Conservation (phyloP, 2,888 invertebrate genomes). For the Lepidochitona cinerea region DNA sequence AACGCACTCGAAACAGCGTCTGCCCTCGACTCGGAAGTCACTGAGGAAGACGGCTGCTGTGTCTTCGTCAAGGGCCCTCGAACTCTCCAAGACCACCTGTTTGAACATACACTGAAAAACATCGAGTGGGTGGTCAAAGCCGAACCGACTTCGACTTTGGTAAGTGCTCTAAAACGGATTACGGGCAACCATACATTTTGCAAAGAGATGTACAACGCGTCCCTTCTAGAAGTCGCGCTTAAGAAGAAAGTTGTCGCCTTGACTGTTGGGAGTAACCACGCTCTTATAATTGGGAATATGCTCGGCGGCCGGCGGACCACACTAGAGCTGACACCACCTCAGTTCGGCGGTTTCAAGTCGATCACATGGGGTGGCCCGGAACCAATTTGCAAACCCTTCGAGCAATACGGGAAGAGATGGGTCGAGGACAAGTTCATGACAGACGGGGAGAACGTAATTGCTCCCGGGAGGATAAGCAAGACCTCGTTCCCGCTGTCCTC, state of each 20-base stretch:
- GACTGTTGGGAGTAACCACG: background rate
- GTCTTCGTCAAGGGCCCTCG: background rate
- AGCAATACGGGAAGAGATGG: background rate
- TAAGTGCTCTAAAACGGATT: background rate
- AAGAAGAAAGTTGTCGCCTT: background rate
- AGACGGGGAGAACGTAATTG: background rate
- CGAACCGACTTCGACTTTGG: background rate
- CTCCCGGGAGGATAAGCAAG: background rate
- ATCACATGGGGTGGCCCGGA: background rate
- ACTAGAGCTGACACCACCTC: background rate
- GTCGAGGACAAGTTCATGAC: background rate
- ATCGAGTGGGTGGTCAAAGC: background rate
- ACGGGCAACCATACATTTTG: background rate
- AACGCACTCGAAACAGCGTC: no score
- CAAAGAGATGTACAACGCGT: background rate
- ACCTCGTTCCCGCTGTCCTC: background rate
- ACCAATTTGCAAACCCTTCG: background rate
- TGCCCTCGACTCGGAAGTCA: no score
- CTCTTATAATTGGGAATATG: background rate
- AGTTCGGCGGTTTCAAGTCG: background rate
- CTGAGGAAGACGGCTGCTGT: background rate
- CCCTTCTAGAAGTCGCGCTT: background rate
- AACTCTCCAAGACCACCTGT: background rate
- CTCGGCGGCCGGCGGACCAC: background rate
- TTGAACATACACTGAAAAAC: background rate